Evolutionary conservation across 1,140 invertebrate genomes (phyloP).

Genomic region (Acromyrmex heyeri): DNA sequence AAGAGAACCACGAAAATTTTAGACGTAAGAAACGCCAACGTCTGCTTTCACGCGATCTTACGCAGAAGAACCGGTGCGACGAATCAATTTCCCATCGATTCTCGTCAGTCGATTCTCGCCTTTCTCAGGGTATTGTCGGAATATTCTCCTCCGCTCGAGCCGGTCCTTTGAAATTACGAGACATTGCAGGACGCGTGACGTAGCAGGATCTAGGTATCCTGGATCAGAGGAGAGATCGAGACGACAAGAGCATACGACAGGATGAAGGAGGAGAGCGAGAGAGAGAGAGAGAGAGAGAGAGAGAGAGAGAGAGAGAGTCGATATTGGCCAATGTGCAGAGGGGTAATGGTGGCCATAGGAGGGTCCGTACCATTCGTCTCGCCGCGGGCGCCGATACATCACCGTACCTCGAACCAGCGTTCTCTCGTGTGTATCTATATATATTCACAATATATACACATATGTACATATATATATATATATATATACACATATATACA

Average conservation of each 20-base stretch:
- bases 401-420: slow-evolving; percentile 82
- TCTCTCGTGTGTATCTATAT: slow-evolving; percentile 77
- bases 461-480: slow-evolving; percentile 55
- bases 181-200: slow-evolving; percentile 66
- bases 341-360: slow-evolving; percentile 83
- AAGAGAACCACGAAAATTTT: slow-evolving; percentile 4
- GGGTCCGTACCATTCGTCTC: slow-evolving; percentile 84
- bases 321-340: slow-evolving; percentile 83
- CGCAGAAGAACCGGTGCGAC: slow-evolving; percentile 14
- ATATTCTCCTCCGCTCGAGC: slow-evolving; percentile 23
- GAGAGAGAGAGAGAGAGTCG: slow-evolving; percentile 39
- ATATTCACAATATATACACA: slow-evolving; percentile 62
- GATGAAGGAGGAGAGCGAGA: not conserved
- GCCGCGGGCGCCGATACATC: slow-evolving; percentile 85
- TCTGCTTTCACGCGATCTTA: slow-evolving; percentile 49
- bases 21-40: slow-evolving; percentile 9
- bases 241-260: not conserved
- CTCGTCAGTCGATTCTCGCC: not conserved
- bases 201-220: slow-evolving; percentile 67
- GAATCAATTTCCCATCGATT: slow-evolving; percentile 64
- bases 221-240: slow-evolving; percentile 36
- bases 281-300: not conserved
- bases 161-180: slow-evolving; percentile 69
- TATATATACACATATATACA: slow-evolving; percentile 8
- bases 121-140: slow-evolving; percentile 32